Evolutionary conservation across 2,888 invertebrate genomes (phyloP).

Genomic region (Thecocarcelia acutangulata): DNA sequence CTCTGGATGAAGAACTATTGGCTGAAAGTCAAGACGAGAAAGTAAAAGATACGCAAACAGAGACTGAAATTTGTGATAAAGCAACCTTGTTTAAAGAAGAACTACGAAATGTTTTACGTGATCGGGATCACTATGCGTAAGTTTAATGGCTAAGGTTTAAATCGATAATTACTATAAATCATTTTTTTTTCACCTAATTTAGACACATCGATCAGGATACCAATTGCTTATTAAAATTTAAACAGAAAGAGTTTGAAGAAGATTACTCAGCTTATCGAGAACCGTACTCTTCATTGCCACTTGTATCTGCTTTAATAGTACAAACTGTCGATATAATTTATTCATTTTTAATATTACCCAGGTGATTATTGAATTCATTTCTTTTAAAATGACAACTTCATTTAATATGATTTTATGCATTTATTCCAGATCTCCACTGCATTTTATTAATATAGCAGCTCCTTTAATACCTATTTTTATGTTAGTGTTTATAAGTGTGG

Average conservation of each 20-base stretch:
- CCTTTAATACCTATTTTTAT: conserved; percentile 78
- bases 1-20: conserved; percentile 76
- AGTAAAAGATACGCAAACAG: conserved; percentile 39
- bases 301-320: conserved; percentile 85
- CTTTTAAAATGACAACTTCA: not conserved
- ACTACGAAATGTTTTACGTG: conserved; percentile 91
- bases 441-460: conserved; percentile 78
- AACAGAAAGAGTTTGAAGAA: conserved; percentile 85
- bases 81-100: conserved; percentile 89
- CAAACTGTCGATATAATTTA: conserved; percentile 83
- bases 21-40: conserved; percentile 70
- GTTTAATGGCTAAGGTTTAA: conserved; percentile 9
- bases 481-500: conserved; percentile 80
- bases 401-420: not conserved
- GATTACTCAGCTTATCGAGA: conserved; percentile 86
- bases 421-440: conserved; percentile 74
- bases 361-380: conserved; percentile 76
- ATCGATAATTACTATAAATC: not conserved
- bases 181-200: not conserved
- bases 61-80: conserved; percentile 78
- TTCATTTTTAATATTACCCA: conserved; percentile 83
- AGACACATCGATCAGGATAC: conserved; percentile 86
- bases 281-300: conserved; percentile 85
- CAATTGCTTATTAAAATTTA: conserved; percentile 86
- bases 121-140: conserved; percentile 91